Conservation (phyloP, 2,888 invertebrate genomes). For the Aspidiotus rigidus region DNA sequence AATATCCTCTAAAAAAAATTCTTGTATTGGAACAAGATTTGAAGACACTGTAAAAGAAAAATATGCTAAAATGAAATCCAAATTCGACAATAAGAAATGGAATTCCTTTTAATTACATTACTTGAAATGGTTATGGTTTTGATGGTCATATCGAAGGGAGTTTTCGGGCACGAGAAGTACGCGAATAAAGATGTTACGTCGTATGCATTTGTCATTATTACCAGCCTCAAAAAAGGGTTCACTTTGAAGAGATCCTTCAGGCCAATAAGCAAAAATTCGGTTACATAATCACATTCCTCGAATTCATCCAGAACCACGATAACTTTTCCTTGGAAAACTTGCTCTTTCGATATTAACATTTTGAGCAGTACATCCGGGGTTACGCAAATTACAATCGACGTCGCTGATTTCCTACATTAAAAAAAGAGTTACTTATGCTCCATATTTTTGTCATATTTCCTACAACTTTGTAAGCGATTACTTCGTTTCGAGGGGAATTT, state of each 20-base stretch:
- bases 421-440: not conserved
- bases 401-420: constrained; percentile 18
- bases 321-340: constrained; percentile 22
- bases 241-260: constrained; percentile 27
- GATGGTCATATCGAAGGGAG: constrained; percentile 1
- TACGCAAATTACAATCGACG: constrained; percentile 23
- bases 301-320: constrained; percentile 23
- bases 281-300: constrained; percentile 20
- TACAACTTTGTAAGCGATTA: constrained; percentile 38
- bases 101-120: not conserved
- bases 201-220: constrained; percentile 18
- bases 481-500: constrained; percentile 63
- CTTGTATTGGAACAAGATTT: constrained; percentile 20
- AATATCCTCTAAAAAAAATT: constrained; percentile 27
- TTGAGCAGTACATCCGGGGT: constrained; percentile 26
- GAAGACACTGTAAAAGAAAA: constrained; percentile 13
- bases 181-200: constrained; percentile 15
- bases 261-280: constrained; percentile 18
- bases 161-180: constrained; percentile 20
- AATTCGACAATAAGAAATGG: not conserved
- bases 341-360: constrained; percentile 23
- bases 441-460: not conserved
- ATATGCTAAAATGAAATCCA: not conserved
- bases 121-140: constrained; percentile 15
- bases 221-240: constrained; percentile 16